Conservation (phyloP, 2,113 vertebrate species). For the Alosa alosa region DNA sequence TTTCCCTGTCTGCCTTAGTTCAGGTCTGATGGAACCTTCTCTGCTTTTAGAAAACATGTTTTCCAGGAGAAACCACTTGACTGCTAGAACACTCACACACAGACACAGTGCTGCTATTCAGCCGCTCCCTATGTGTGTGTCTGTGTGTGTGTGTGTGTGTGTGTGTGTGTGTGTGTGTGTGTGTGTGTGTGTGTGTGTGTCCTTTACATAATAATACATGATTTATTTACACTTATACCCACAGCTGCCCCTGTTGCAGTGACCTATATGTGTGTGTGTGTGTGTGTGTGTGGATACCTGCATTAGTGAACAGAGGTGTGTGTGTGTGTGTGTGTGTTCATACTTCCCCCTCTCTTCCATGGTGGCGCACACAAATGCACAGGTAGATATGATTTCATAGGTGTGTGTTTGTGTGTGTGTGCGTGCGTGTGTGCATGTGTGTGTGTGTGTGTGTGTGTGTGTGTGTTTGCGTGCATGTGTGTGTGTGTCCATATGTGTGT, state of each 20-base stretch:
- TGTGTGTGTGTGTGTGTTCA: conserved; percentile 27
- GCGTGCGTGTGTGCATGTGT: neutral
- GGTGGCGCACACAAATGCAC: neutral
- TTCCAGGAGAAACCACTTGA: conserved; percentile 45
- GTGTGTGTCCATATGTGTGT: too few relatives aligned
- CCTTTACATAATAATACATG: conserved; percentile 67
- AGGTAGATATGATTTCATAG: neutral
- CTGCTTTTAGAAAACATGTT: conserved; percentile 59
- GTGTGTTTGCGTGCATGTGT: too few relatives aligned
- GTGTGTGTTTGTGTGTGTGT: conserved; percentile 20
- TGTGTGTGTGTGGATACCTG: neutral
- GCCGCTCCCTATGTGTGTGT: conserved; percentile 11
- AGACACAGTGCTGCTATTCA: conserved; percentile 61
- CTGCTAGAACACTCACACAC: conserved; percentile 9
- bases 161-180: neutral
- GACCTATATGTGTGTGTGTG: conserved; percentile 3
- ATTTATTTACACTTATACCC: conserved; percentile 60
- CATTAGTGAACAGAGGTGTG: too few relatives aligned
- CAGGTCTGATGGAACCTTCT: conserved; percentile 51
- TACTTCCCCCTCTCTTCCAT: too few relatives aligned
- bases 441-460: neutral
- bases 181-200: conserved; percentile 49
- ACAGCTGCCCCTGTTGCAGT: conserved; percentile 55
- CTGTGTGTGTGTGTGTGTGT: neutral
- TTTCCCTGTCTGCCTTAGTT: conserved; percentile 40